Base-by-base conservation (phyloP, 1,140 invertebrate genomes). In the Physella acuta region DNA sequence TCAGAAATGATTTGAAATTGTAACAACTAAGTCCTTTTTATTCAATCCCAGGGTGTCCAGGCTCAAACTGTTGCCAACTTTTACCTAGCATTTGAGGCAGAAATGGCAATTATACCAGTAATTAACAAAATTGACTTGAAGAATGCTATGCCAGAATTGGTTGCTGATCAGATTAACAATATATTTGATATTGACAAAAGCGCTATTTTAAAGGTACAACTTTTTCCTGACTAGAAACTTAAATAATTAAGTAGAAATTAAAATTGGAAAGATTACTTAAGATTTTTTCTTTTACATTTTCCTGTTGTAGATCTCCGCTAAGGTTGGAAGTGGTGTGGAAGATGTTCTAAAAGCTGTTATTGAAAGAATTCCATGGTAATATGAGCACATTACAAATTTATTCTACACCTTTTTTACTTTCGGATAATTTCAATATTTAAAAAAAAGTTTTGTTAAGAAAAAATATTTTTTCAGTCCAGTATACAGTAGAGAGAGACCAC, bases 31-130 rank as follows among this genome's bases (percentile, higher is more conserved):
- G n/a, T n/a, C n/a, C 8, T 44, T 44, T 44, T 11, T 1, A 16
- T 34, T 59, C 71, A 37, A 68, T 81, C 77, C 33, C 71, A 87
- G 84, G 94, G 94, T 20, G 91, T 99, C 44, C 95, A 99, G 87
- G 97, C 97, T 1, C 97, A 99, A 85, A 99, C 97, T 1, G 93
- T 99, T 17, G 95, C 97, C 14, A 98, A 99, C 78, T 98, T 95
- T 85, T 94, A 94, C 78, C 84, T 98, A 60, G 96, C 97, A 0
- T 92, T 94, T 86, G 90, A 90, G 51, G 89, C 89, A 66, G 89
- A 95, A 76, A 82, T 98, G 28, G 82, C 87, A 2, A 92, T 99
- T 70, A 91, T 99, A 78, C 96, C 97, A 8, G 94, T 96, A 0
- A 86, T 99, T 3, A 99, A 99, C 84, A 99, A 99, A 88, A 94